Percentiles rank a stretch among this genome's conserved stretches.
phyloP scores from a whole-genome alignment of 1,140 invertebrate genomes.

The Elysia chlorotica region DNA sequence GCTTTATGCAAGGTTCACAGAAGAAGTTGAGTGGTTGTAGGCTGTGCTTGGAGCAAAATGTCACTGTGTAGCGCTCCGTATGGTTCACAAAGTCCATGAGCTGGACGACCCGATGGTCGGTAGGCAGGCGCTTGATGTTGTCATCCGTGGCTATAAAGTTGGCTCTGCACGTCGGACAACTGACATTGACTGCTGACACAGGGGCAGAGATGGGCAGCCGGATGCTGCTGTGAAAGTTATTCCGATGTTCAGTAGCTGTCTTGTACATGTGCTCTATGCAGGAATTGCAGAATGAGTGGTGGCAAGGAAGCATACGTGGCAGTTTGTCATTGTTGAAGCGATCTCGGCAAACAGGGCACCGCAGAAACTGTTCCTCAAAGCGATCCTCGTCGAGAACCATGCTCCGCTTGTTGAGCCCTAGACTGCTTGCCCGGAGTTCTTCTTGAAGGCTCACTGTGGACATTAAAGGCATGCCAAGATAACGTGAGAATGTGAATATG shows the following conservation, averaged over 20 bases:
- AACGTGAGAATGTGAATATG: too few species aligned
- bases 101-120: constrained; percentile 46
- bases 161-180: constrained; percentile 38
- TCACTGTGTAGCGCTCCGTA: constrained; percentile 40
- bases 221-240: constrained; percentile 29
- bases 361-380: constrained; percentile 42
- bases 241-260: constrained; percentile 34
- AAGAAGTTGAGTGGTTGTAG: constrained; percentile 51
- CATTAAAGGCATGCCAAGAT: too few species aligned
- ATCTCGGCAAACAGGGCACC: constrained; percentile 40
- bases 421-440: constrained; percentile 6
- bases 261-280: constrained; percentile 64
- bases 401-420: constrained; percentile 32
- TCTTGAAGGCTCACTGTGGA: constrained; percentile 11
- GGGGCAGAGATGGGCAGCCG: constrained; percentile 13
- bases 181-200: constrained; percentile 35
- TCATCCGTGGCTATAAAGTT: constrained; percentile 43
- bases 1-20: constrained; percentile 43
- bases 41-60: constrained; percentile 42
- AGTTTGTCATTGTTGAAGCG: constrained; percentile 23
- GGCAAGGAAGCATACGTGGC: constrained; percentile 51
- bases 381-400: constrained; percentile 44
- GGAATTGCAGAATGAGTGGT: constrained; percentile 56
- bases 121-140: constrained; percentile 36
- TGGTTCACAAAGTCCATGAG: constrained; percentile 45